Conservation (phyloP, 2,888 invertebrate species). For the Latheticus oryzae region DNA sequence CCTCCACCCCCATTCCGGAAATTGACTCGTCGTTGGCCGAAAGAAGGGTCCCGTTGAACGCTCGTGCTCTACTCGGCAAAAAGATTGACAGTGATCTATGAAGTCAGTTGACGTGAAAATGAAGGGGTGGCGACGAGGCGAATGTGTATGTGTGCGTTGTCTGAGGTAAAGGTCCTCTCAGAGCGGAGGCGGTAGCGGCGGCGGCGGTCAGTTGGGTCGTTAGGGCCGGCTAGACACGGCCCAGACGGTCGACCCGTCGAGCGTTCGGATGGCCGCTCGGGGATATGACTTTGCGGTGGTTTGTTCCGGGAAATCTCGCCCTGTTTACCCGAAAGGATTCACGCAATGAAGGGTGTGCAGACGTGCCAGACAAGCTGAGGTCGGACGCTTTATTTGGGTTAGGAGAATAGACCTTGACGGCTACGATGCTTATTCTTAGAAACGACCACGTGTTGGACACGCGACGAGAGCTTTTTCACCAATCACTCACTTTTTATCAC, state of each 20-base stretch:
- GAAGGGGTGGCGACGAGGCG: slow-evolving; percentile 39
- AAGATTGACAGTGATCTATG: slow-evolving; percentile 41
- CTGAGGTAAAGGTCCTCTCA: slow-evolving; percentile 58
- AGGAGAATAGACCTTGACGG: slow-evolving; percentile 50
- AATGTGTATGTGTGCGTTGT: slow-evolving; percentile 52
- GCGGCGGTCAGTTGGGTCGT: slow-evolving; percentile 52
- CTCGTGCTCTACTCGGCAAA: slow-evolving; percentile 31
- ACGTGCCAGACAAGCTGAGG: slow-evolving; percentile 47
- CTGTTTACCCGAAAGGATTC: slow-evolving; percentile 60
- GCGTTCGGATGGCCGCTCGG: slow-evolving; percentile 56
- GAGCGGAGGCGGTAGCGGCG: slow-evolving; percentile 45
- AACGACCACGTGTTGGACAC: slow-evolving; percentile 47
- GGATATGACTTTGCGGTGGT: slow-evolving; percentile 58
- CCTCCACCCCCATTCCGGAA: slow-evolving; percentile 8
- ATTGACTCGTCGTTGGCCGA: slow-evolving; percentile 7
- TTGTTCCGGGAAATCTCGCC: slow-evolving; percentile 58
- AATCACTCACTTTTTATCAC: too few species aligned
- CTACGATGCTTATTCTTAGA: slow-evolving; percentile 53
- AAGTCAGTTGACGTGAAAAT: slow-evolving; percentile 40
- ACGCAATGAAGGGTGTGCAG: slow-evolving; percentile 49
- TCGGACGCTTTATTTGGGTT: slow-evolving; percentile 55
- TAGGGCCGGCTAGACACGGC: slow-evolving; percentile 60
- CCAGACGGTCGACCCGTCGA: slow-evolving; percentile 53
- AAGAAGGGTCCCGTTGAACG: neutral
- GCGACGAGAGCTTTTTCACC: too few species aligned